phyloP scores from a whole-genome alignment of 2,888 invertebrate species.

The Lepas anatifera region DNA sequence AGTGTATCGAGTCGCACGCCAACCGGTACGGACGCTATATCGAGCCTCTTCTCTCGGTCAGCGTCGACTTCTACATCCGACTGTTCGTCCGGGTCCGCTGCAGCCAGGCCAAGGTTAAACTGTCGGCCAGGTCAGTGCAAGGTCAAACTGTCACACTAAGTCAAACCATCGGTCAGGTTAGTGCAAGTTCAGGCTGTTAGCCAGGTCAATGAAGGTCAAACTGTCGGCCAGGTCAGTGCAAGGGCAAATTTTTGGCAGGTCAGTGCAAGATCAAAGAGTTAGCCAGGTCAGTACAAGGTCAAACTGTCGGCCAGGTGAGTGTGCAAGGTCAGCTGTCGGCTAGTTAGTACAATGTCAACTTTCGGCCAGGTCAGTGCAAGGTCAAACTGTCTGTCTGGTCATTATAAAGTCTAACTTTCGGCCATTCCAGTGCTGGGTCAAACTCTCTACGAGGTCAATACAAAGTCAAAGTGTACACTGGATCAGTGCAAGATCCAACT shows the following conservation, averaged over 20 bases:
- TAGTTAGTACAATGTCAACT: neutral
- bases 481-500: neutral
- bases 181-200: too few relatives aligned
- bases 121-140: neutral
- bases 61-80: slow-evolving; percentile 91
- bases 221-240: neutral
- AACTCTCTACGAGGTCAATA: slow-evolving; percentile 66
- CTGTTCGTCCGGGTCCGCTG: slow-evolving; percentile 76
- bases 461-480: slow-evolving; percentile 34
- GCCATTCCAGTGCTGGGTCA: too few relatives aligned
- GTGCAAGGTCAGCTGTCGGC: slow-evolving; percentile 35
- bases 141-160: slow-evolving; percentile 10
- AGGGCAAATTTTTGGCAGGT: slow-evolving; percentile 9
- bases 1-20: slow-evolving; percentile 81
- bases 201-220: slow-evolving; percentile 52
- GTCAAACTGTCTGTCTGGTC: slow-evolving; percentile 31
- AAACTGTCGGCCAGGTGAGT: neutral
- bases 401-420: too few relatives aligned
- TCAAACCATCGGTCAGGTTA: too few relatives aligned
- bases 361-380: slow-evolving; percentile 4
- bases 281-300: slow-evolving; percentile 59
- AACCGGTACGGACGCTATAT: slow-evolving; percentile 87
- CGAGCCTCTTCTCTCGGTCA: slow-evolving; percentile 75
- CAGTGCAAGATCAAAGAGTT: too few relatives aligned
- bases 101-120: slow-evolving; percentile 54